These are phyloP conservation scores for Perizoma flavofasciatum DNA, from an alignment of 2,888 invertebrate genomes.

Conservation along the genomic window DNA sequence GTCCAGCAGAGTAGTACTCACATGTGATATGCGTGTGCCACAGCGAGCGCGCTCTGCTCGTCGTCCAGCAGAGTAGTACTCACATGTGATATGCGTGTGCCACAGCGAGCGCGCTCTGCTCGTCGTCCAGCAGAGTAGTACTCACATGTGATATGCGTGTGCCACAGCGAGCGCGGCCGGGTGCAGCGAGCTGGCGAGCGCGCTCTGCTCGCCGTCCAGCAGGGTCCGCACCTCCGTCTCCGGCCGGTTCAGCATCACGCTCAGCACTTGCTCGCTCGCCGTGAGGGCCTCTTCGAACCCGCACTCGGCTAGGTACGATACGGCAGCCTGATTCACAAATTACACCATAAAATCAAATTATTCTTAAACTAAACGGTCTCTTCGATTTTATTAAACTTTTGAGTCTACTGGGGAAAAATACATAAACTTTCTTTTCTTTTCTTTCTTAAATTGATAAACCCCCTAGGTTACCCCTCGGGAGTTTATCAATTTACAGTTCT, in stretches of 20 bases:
- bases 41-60: conserved; percentile 48
- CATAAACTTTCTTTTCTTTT: too few species aligned
- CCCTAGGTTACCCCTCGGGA: too few species aligned
- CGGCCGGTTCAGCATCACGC: conserved; percentile 67
- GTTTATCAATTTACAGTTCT: too few species aligned
- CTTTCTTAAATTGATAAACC: too few species aligned
- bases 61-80: conserved; percentile 56
- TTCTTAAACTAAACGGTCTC: too few species aligned
- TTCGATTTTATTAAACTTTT: too few species aligned
- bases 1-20: conserved; percentile 57
- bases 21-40: conserved; percentile 68
- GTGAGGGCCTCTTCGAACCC: conserved; percentile 70
- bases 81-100: conserved; percentile 68
- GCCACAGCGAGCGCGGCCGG: conserved; percentile 63
- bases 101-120: conserved; percentile 50
- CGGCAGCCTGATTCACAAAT: conserved; percentile 52
- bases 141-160: conserved; percentile 71
- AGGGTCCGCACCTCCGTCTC: conserved; percentile 59
- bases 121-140: conserved; percentile 52
- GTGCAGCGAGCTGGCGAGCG: conserved; percentile 51
- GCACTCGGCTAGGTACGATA: conserved; percentile 71
- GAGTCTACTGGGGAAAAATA: too few species aligned
- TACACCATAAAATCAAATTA: too few species aligned
- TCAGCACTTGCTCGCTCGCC: conserved; percentile 60
- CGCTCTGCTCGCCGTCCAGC: conserved; percentile 48